Evolutionary conservation across 2,888 invertebrate genomes (phyloP), one percentile per base, ranked within the genome.

Genomic region (Shargacucullia verbasci): DNA sequence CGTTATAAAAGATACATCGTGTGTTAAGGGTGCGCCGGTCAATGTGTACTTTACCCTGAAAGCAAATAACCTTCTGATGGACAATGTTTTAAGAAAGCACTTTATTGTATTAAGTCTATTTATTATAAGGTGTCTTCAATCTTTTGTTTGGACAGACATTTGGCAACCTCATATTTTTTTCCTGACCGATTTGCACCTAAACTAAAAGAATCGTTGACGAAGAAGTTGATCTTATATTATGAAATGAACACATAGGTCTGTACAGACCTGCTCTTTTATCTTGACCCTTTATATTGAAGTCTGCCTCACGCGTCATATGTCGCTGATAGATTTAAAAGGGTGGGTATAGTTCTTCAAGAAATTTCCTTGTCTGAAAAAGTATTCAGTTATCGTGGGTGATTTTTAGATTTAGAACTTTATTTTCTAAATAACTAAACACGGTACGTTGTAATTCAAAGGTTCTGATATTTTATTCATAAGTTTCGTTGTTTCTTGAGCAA

Each of bases 1-100:
- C 66, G 79, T 70, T 48, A 78, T 78, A 77, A 79, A 74, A 73
- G 70, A 69, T 49, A 67, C 64, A 72, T 78, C 76, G 70, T 78
- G 67, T 68, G 58, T 67, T 70, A 61, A 70, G 65, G 72, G 74
- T 59, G 70, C 44, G 70, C 50, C 68, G 61, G 68, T 59, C 55
- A 52, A 53, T 69, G 65, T 73, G 72, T 69, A 70, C 66, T 57
- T 66, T 70, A 57, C 60, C 54, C 49, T 66, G 64, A 59, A 59
- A 72, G 55, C 54, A 70, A 67, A 73, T 56, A 72, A 67, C 66
- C 41, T 57, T 57, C 43, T 48, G 49, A 56, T 73, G 52, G 50
- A 57, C 52, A 58, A 37, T 34, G 44, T 56, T 56, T 57, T 74
- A 74, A 59, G 48, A 70, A 63, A 62, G 59, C 55, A 60, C 40